Base-by-base conservation (phyloP, 2,888 invertebrate species). In the Caenorhabditis doughertyi region DNA sequence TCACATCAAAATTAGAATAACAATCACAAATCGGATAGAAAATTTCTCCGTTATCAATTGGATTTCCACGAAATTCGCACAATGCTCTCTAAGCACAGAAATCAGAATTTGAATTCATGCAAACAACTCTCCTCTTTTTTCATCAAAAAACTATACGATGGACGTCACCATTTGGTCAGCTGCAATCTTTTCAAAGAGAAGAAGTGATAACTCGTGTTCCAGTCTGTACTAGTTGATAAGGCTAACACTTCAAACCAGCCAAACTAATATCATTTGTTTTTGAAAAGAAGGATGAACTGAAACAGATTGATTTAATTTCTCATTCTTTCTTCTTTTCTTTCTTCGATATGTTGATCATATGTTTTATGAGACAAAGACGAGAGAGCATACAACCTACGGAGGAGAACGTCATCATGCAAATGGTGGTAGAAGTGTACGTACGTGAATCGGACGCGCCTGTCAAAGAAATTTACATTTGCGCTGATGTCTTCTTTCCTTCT, bases 361-460 rank as follows among this genome's bases (percentile, higher is more conserved):
- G 74, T 72, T 60, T 72, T 21, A 18, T n/a, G 60, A 42, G 35
- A n/a, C n/a, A n/a, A 44, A 32, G 58, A 71, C 58, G 58, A 60
- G 60, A 60, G 60, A 60, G 60, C 60, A 60, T 60, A 27, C 39
- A 25, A 25, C 27, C 25, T 39, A 44, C 23, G 27, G 60, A 60
- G 60, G 60, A 60, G 60, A 49, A 71, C 71, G 58, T 55, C 56
- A 32, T 29, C 71, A 47, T 44, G 44, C 32, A 32, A 49, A 27
- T 9, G 35, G 49, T 7, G 64, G 47, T 21, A 13, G 39, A 21
- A 39, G 74, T n/a, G n/a, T n/a, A n/a, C n/a, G n/a, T n/a, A 74
- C 74, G 74, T 74, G 74, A 79, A 79, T 79, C 70, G 55, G 62
- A 55, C 62, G 60, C 79, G 70, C 73, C 73, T 80, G 80, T 80